Evolutionary conservation across 2,797 vertebrate genomes (phyloP).

Genomic region (Parotocinclus haroldoi): DNA sequence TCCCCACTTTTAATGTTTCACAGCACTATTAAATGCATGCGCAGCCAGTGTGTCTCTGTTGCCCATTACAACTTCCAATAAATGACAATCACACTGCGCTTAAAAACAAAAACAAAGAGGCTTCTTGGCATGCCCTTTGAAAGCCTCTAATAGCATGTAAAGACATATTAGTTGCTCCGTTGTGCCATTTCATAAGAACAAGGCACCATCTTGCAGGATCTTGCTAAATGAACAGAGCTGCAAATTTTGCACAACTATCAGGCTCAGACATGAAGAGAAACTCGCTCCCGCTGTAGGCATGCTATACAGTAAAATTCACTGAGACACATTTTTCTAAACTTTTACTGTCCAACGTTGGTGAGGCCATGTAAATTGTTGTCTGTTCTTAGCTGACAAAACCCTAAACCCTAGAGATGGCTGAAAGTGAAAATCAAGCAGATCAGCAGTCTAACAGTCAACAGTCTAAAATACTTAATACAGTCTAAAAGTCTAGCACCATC

Average conservation of each 20-base stretch:
- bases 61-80: constrained; percentile 72
- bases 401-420: no score
- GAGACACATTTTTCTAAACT: no score
- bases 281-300: constrained; percentile 16
- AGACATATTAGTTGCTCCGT: constrained; percentile 69
- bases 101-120: constrained; percentile 51
- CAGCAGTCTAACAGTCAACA: no score
- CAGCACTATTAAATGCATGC: constrained; percentile 64
- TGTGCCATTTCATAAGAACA: constrained; percentile 59
- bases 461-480: no score
- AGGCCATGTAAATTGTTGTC: no score
- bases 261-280: constrained; percentile 48
- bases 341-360: no score
- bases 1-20: constrained; percentile 66
- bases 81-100: constrained; percentile 64
- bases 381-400: no score
- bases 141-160: constrained; percentile 66
- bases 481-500: neutral
- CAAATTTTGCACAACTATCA: constrained; percentile 61
- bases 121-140: constrained; percentile 60
- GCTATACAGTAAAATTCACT: no score
- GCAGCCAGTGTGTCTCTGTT: constrained; percentile 51
- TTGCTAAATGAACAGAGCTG: constrained; percentile 70
- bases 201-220: constrained; percentile 66
- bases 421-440: no score